phyloP scores from a whole-genome alignment of 2,888 invertebrate species.

The Meliscaeva auricollis region DNA sequence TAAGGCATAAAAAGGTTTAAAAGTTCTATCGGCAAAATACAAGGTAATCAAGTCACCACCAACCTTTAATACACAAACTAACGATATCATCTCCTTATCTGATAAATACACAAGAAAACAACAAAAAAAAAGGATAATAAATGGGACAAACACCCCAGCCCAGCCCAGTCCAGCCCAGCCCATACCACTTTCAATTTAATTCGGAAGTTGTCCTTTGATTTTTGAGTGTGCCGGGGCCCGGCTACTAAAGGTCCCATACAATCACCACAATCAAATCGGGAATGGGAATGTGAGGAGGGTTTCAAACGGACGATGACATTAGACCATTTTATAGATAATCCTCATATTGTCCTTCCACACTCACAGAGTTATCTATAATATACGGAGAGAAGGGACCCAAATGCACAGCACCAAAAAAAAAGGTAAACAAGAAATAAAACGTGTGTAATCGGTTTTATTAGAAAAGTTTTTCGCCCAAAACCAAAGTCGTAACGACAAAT shows the following conservation, averaged over 20 bases:
- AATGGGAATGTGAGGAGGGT: neutral
- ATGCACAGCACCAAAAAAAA: conserved; percentile 32
- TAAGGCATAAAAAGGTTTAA: conserved; percentile 21
- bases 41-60: conserved; percentile 58
- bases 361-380: neutral
- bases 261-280: conserved; percentile 59
- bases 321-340: conserved; percentile 69
- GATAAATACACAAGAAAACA: neutral
- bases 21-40: conserved; percentile 43
- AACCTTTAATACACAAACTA: conserved; percentile 10
- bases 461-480: conserved; percentile 75
- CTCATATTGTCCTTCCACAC: conserved; percentile 58
- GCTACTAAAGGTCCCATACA: conserved; percentile 34
- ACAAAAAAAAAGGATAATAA: conserved; percentile 30
- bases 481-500: conserved; percentile 61
- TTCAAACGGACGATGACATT: conserved; percentile 55
- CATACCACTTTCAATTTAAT: conserved; percentile 69
- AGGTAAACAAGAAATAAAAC: conserved; percentile 76
- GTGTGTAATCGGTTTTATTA: conserved; percentile 77
- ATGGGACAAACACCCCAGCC: conserved; percentile 25
- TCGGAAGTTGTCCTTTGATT: conserved; percentile 63
- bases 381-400: neutral
- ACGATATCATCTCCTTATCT: conserved; percentile 29
- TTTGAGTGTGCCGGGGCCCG: conserved; percentile 49
- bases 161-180: too few relatives aligned